These are phyloP conservation scores for Euura lappo DNA, from an alignment of 1,140 invertebrate species.

Conservation along the genomic window DNA sequence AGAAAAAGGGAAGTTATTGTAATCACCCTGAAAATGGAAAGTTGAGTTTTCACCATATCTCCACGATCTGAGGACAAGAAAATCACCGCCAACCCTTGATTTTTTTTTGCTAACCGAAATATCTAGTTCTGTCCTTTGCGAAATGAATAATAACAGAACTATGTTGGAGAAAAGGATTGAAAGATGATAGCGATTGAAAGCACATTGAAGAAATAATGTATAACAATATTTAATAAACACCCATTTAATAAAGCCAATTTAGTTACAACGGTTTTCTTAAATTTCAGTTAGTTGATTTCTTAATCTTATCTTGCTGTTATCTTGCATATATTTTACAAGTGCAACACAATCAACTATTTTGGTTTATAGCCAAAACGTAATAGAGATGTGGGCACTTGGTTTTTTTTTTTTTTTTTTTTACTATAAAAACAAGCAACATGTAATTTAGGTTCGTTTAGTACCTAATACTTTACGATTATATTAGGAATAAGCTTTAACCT, in stretches of 20 bases:
- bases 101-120: too few species aligned
- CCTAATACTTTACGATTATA: conserved; percentile 50
- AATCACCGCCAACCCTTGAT: too few species aligned
- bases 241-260: conserved; percentile 62
- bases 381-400: conserved; percentile 20
- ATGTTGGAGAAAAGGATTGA: neutral
- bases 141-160: too few species aligned
- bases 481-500: conserved; percentile 58
- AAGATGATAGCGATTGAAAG: neutral
- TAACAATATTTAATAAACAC: conserved; percentile 56
- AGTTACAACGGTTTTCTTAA: conserved; percentile 44
- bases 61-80: too few species aligned
- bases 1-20: too few species aligned
- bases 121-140: too few species aligned
- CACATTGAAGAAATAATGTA: neutral
- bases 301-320: conserved; percentile 23
- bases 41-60: too few species aligned
- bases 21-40: too few species aligned
- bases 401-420: conserved; percentile 45
- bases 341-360: neutral
- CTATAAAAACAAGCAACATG: conserved; percentile 58
- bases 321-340: conserved; percentile 7
- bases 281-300: conserved; percentile 39
- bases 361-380: neutral
- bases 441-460: conserved; percentile 53